A percentile compares a stretch with the other conserved stretches of the same genome.
These are phyloP conservation scores for Helarctos malayanus DNA, from an alignment of 2,797 vertebrate genomes.

Conservation along the genomic window DNA sequence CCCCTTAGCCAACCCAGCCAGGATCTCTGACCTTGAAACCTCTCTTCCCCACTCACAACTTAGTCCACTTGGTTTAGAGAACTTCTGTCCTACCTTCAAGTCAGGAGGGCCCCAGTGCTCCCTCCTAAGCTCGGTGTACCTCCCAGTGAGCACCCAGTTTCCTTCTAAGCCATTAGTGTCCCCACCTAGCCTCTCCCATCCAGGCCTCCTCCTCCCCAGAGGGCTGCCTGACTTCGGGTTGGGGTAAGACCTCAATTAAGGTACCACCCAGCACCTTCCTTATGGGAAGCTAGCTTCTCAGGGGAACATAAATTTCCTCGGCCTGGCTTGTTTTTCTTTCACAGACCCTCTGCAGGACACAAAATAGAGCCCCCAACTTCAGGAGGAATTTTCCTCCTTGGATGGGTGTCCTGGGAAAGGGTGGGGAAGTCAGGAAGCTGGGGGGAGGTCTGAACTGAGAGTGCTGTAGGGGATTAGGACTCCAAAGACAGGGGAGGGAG, in stretches of 20 bases:
- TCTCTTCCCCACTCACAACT: not conserved
- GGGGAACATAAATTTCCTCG: not conserved
- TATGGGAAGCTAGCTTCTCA: not conserved
- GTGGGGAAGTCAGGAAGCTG: constrained; percentile 3
- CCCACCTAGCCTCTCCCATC: not conserved
- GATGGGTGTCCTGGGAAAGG: not conserved
- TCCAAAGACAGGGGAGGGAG: not conserved
- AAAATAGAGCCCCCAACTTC: constrained; percentile 21
- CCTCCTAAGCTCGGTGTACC: not conserved
- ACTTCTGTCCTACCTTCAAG: not conserved
- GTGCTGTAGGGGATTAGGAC: not conserved
- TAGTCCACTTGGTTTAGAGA: not conserved
- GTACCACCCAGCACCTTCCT: not conserved
- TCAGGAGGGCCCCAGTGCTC: not conserved
- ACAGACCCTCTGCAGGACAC: not conserved
- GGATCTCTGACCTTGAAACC: not conserved
- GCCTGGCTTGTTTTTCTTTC: constrained; percentile 24
- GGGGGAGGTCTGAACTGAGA: constrained; percentile 7
- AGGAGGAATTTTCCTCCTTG: not conserved
- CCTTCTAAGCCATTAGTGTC: constrained; percentile 15
- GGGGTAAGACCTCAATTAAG: not conserved
- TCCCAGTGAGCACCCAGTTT: not conserved
- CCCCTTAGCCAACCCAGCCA: not conserved
- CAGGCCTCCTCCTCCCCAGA: not conserved
- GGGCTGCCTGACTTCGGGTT: not conserved